Conservation (phyloP, 2,797 vertebrate genomes). For the Halcyon chelicuti region DNA sequence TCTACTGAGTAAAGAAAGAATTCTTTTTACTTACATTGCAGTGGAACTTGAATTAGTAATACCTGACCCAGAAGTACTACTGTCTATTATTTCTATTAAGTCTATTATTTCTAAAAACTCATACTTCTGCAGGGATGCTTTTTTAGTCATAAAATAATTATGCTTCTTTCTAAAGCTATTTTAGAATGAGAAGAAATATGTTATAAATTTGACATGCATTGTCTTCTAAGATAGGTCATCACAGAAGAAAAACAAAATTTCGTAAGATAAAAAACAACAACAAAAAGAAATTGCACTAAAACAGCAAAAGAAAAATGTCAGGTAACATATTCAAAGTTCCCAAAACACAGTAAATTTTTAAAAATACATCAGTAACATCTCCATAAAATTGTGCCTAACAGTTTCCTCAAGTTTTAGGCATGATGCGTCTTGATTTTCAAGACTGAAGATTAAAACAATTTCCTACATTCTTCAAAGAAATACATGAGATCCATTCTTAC, state of each 20-base stretch:
- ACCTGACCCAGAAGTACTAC: background rate
- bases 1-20: background rate
- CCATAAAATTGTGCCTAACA: background rate
- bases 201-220: background rate
- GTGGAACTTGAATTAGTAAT: background rate
- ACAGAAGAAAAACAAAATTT: background rate
- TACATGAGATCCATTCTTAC: fast-evolving
- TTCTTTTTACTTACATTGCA: background rate
- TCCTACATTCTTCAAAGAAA: background rate
- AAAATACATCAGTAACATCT: background rate
- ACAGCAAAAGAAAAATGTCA: background rate
- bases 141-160: background rate
- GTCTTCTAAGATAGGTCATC: background rate
- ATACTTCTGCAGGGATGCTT: background rate
- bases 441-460: background rate
- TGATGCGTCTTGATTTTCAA: background rate
- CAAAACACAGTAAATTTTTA: background rate
- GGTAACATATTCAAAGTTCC: background rate
- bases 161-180: background rate
- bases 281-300: background rate
- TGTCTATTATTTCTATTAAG: no score
- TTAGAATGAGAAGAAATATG: background rate
- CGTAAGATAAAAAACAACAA: background rate
- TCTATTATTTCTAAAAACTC: background rate
- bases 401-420: background rate